These are phyloP conservation scores for Cavia porcellus DNA, from an alignment of 2,113 vertebrate genomes.

Conservation along the genomic window DNA sequence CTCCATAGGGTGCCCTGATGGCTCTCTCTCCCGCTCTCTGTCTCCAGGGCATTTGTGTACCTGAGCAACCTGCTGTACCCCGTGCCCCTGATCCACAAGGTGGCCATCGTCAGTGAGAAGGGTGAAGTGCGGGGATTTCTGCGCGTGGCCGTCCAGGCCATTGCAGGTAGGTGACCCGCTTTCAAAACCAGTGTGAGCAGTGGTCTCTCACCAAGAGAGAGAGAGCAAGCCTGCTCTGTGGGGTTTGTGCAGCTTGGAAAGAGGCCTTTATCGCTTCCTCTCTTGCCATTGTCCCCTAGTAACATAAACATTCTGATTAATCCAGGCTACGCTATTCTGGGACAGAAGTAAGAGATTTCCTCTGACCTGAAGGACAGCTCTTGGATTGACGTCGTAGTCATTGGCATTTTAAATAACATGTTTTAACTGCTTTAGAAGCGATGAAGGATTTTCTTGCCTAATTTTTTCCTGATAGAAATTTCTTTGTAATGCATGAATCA, in stretches of 20 bases:
- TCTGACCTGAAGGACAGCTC: background rate
- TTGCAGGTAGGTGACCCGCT: constrained; percentile 90
- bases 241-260: background rate
- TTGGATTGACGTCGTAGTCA: background rate
- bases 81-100: constrained; percentile 96
- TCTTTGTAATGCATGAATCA: background rate
- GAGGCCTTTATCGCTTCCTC: background rate
- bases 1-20: constrained; percentile 19
- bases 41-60: constrained; percentile 96
- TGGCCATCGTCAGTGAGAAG: constrained; percentile 98
- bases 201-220: background rate
- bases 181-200: background rate
- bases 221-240: background rate
- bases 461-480: constrained; percentile 25
- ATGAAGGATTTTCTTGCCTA: constrained; percentile 2
- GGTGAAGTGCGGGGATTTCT: constrained; percentile 97
- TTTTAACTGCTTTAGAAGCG: constrained; percentile 28
- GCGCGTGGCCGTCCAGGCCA: constrained; percentile 98
- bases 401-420: background rate
- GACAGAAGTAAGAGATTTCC: constrained; percentile 2
- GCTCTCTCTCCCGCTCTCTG: constrained; percentile 65
- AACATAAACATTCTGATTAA: background rate
- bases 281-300: background rate
- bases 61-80: constrained; percentile 99
- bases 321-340: background rate